phyloP scores from a whole-genome alignment of 2,797 vertebrate species.

The Oreonectes daqikongensis region DNA sequence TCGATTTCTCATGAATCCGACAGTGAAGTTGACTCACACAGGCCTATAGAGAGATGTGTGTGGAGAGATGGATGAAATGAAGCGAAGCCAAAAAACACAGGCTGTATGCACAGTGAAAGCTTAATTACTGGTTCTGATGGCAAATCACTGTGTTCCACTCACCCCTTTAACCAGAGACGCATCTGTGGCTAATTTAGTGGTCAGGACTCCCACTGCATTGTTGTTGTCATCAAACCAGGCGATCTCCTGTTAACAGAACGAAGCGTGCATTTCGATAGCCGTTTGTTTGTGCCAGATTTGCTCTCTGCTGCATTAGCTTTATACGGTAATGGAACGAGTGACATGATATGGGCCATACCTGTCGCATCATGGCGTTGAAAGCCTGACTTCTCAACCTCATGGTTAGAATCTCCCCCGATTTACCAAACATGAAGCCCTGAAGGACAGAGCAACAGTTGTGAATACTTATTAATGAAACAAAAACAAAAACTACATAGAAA shows the following conservation, averaged over 20 bases:
- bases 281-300: conserved; percentile 21
- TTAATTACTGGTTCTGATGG: conserved; percentile 42
- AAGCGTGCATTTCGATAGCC: conserved; percentile 10
- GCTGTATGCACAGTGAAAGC: conserved; percentile 34
- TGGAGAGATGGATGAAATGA: conserved; percentile 40
- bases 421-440: conserved; percentile 61
- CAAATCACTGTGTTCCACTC: conserved; percentile 61
- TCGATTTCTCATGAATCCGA: background rate
- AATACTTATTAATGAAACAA: background rate
- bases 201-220: conserved; percentile 75
- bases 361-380: conserved; percentile 62
- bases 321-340: background rate
- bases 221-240: conserved; percentile 80
- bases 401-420: conserved; percentile 59
- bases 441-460: conserved; percentile 1
- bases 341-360: conserved; percentile 53
- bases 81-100: conserved; percentile 39
- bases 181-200: conserved; percentile 81
- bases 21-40: conserved; percentile 4
- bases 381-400: conserved; percentile 57
- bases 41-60: conserved; percentile 14
- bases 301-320: background rate
- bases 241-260: conserved; percentile 64
- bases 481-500: too few species aligned
- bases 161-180: conserved; percentile 81